A percentile compares a stretch with the other conserved stretches of the same genome.
Evolutionary conservation across 2,888 invertebrate species (phyloP).

Genomic region (Morpho achilles): DNA sequence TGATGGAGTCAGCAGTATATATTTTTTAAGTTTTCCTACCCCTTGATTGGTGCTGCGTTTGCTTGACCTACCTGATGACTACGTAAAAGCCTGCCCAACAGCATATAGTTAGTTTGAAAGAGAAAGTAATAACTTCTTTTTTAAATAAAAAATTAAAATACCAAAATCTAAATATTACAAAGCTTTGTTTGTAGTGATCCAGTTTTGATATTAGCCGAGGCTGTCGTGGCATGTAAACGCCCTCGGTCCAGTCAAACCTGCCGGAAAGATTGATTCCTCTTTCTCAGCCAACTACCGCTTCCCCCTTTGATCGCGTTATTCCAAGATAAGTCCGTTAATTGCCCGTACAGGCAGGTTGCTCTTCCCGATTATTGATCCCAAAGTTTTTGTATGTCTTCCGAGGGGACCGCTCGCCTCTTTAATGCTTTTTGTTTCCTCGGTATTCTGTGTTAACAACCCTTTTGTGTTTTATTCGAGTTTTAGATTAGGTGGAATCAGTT

Average conservation of each 20-base stretch:
- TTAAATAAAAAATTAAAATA: too few species aligned
- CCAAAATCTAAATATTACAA: too few species aligned
- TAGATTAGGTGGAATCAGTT: slow-evolving; percentile 15
- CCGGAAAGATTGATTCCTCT: slow-evolving; percentile 70
- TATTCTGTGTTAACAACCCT: slow-evolving; percentile 33
- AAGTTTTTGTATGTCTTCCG: slow-evolving; percentile 70
- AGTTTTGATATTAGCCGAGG: too few species aligned
- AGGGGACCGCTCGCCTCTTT: slow-evolving; percentile 50
- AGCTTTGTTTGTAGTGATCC: too few species aligned
- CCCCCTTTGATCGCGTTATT: slow-evolving; percentile 60
- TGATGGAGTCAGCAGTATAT: too few species aligned
- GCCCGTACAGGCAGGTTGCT: slow-evolving; percentile 66
- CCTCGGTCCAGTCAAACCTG: slow-evolving; percentile 45
- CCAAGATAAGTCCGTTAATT: slow-evolving; percentile 72
- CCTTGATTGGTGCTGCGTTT: too few species aligned
- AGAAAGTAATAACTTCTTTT: too few species aligned
- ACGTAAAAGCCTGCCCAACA: too few species aligned
- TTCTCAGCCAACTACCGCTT: slow-evolving; percentile 39
- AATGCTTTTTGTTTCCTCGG: slow-evolving; percentile 49
- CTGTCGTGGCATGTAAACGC: slow-evolving; percentile 40
- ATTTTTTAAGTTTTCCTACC: too few species aligned
- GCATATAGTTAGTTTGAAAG: too few species aligned
- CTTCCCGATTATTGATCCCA: slow-evolving; percentile 57
- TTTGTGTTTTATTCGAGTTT: slow-evolving; percentile 25
- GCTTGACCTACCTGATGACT: too few species aligned